Percentiles rank a stretch among this genome's conserved stretches.
phyloP scores from a whole-genome alignment of 2,113 vertebrate species.

The Passer domesticus region DNA sequence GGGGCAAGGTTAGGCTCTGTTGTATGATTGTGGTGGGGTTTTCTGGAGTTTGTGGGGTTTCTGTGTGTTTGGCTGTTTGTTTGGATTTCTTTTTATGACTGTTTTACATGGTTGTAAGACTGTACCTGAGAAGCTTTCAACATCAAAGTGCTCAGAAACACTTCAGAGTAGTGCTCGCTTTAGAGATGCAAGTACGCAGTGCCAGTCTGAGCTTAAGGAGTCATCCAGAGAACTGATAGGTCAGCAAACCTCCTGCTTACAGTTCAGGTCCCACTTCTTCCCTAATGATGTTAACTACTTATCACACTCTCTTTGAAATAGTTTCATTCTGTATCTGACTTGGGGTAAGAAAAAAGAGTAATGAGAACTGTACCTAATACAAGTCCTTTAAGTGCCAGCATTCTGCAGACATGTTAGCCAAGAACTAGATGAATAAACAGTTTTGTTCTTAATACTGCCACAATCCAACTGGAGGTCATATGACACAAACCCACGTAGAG shows the following conservation, averaged over 20 bases:
- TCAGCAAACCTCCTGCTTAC: neutral
- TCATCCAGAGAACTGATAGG: neutral
- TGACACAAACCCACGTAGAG: neutral
- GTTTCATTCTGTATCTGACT: neutral
- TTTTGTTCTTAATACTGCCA: neutral
- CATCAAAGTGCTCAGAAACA: neutral
- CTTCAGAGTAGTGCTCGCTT: neutral
- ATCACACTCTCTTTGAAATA: neutral
- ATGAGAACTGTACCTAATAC: neutral
- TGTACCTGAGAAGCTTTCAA: neutral
- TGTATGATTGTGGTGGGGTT: neutral
- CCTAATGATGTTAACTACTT: neutral
- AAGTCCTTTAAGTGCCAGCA: neutral
- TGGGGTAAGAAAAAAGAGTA: neutral
- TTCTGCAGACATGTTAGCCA: neutral
- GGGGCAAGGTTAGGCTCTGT: neutral
- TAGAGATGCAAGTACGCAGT: rapidly evolving
- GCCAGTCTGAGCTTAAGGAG: neutral
- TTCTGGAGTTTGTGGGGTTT: neutral
- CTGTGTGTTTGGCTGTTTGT: neutral
- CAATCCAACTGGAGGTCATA: neutral
- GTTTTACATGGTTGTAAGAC: neutral
- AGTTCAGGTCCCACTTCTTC: neutral
- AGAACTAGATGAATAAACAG: neutral
- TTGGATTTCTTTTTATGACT: neutral